Conservation (phyloP, 2,797 vertebrate genomes). For the Gila robusta region DNA sequence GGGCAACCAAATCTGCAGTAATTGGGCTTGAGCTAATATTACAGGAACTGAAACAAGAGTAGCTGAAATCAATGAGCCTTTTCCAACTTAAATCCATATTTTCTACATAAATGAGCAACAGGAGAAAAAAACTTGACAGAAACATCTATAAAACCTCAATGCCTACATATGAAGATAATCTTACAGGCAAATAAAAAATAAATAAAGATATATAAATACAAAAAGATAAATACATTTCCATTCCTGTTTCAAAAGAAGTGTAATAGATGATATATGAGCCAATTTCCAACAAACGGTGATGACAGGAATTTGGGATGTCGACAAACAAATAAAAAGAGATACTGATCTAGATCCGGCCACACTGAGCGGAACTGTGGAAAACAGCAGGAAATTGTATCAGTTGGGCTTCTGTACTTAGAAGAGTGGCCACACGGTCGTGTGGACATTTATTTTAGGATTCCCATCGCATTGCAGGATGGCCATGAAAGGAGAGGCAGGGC, state of each 20-base stretch:
- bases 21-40: conserved; percentile 87
- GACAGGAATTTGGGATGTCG: conserved; percentile 44
- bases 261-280: conserved; percentile 33
- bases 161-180: conserved; percentile 74
- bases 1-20: conserved; percentile 85
- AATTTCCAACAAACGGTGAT: conserved; percentile 29
- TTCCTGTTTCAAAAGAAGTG: conserved; percentile 32
- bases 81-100: conserved; percentile 81
- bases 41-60: conserved; percentile 83
- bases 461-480: conserved; percentile 79
- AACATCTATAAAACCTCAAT: conserved; percentile 77
- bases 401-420: conserved; percentile 47
- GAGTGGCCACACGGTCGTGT: conserved; percentile 78
- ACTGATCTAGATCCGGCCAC: conserved; percentile 24
- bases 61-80: conserved; percentile 82
- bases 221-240: conserved; percentile 66
- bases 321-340: conserved; percentile 53
- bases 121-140: conserved; percentile 78
- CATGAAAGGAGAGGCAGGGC: conserved; percentile 84
- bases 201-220: conserved; percentile 69
- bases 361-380: conserved; percentile 64
- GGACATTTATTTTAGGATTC: conserved; percentile 88
- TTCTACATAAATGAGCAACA: conserved; percentile 72
- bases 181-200: conserved; percentile 72
- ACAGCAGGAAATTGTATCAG: conserved; percentile 78